phyloP scores from a whole-genome alignment of 2,797 vertebrate species.

The Poecilia gillii region DNA sequence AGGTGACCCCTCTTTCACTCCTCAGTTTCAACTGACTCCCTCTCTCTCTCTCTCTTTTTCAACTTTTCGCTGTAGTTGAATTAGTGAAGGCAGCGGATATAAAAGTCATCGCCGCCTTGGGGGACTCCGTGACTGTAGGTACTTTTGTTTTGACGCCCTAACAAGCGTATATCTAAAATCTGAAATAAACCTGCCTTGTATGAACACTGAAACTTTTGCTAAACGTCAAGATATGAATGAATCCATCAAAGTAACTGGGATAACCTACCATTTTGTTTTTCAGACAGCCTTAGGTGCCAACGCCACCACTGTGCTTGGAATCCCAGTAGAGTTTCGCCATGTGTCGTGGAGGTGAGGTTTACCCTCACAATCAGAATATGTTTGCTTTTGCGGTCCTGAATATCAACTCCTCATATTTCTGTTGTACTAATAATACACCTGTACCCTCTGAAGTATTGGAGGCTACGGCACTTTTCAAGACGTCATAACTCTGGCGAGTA shows the following conservation, averaged over 20 bases:
- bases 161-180: not conserved
- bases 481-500: conserved; percentile 86
- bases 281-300: conserved; percentile 84
- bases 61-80: conserved; percentile 82
- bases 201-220: not conserved
- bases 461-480: conserved; percentile 81
- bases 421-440: not conserved
- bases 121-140: conserved; percentile 94
- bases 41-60: conserved; percentile 31
- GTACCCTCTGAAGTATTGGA: conserved; percentile 76
- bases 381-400: not conserved
- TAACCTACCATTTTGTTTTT: conserved; percentile 21
- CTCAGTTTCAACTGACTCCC: not conserved
- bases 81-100: conserved; percentile 90
- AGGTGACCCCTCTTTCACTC: not conserved
- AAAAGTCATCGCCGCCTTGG: conserved; percentile 89
- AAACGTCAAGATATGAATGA: not conserved
- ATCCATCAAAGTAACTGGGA: not conserved
- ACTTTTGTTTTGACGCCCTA: not conserved
- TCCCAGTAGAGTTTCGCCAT: conserved; percentile 83
- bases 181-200: not conserved
- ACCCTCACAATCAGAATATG: not conserved
- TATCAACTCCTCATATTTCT: not conserved
- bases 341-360: conserved; percentile 83
- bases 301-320: conserved; percentile 80